These are phyloP conservation scores for Meghimatium bilineatum DNA, from an alignment of 2,888 invertebrate genomes.

Conservation along the genomic window DNA sequence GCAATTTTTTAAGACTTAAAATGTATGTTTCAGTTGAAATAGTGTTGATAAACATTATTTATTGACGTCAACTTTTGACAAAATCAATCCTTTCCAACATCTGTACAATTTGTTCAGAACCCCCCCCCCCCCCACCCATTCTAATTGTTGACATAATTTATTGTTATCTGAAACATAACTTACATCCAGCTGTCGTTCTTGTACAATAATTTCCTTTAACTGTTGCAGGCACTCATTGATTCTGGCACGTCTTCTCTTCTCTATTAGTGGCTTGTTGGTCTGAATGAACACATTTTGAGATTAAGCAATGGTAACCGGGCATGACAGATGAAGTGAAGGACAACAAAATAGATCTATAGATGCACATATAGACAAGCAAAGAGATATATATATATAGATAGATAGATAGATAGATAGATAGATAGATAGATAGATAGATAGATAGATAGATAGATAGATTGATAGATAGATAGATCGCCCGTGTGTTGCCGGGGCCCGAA, in stretches of 20 bases:
- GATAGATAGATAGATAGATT: slow-evolving; percentile 11
- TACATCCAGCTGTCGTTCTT: slow-evolving; percentile 23
- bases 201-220: slow-evolving; percentile 49
- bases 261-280: slow-evolving; percentile 72
- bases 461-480: slow-evolving; percentile 14
- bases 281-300: slow-evolving; percentile 29
- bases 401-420: background rate
- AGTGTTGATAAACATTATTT: too few relatives aligned
- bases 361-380: background rate
- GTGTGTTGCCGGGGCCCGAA: too few relatives aligned
- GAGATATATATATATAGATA: slow-evolving; percentile 3
- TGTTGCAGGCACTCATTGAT: slow-evolving; percentile 69
- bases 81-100: too few relatives aligned
- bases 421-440: slow-evolving; percentile 7
- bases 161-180: too few relatives aligned
- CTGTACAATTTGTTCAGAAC: too few relatives aligned
- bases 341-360: background rate
- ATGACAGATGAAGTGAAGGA: background rate
- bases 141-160: too few relatives aligned
- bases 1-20: too few relatives aligned
- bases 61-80: too few relatives aligned
- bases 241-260: slow-evolving; percentile 67
- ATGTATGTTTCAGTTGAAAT: too few relatives aligned
- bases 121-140: too few relatives aligned
- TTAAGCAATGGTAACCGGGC: background rate